Percentiles rank a stretch among this genome's conserved stretches.
phyloP scores from a whole-genome alignment of 2,113 vertebrate species.

The Excalfactoria chinensis region DNA sequence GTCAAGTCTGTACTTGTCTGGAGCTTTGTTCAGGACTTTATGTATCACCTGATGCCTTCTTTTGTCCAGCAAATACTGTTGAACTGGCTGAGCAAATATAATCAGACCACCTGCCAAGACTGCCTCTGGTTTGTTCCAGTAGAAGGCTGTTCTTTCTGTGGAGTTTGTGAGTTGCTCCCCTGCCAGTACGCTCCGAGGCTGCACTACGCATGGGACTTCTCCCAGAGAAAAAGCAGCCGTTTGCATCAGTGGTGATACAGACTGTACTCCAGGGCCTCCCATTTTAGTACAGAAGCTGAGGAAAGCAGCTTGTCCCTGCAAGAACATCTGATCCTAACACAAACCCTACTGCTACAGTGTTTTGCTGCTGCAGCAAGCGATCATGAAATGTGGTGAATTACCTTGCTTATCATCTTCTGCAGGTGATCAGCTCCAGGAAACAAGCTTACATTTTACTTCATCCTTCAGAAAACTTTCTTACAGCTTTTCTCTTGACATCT shows the following conservation, averaged over 20 bases:
- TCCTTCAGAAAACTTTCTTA: neutral
- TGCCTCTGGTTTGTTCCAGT: neutral
- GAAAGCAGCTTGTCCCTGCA: neutral
- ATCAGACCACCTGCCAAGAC: conserved; percentile 22
- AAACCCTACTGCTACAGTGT: rapidly evolving
- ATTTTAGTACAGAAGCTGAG: neutral
- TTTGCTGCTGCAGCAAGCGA: neutral
- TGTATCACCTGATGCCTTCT: conserved; percentile 31
- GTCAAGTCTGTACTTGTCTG: neutral
- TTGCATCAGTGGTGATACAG: neutral
- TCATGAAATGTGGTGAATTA: neutral
- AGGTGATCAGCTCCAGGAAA: neutral
- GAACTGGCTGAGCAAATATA: conserved; percentile 35
- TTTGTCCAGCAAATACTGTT: conserved; percentile 39
- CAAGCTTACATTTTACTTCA: neutral
- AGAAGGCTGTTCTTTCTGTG: neutral
- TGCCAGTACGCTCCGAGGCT: neutral
- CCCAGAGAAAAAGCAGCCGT: neutral
- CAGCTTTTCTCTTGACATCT: neutral
- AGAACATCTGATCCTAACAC: neutral
- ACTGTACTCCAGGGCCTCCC: neutral
- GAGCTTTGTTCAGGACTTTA: conserved; percentile 18
- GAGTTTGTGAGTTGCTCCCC: neutral
- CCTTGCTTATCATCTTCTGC: neutral
- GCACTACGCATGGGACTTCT: neutral